Evolutionary conservation across 2,888 invertebrate genomes (phyloP), one percentile per base, ranked within the genome.

Genomic region (Cinara cedri): DNA sequence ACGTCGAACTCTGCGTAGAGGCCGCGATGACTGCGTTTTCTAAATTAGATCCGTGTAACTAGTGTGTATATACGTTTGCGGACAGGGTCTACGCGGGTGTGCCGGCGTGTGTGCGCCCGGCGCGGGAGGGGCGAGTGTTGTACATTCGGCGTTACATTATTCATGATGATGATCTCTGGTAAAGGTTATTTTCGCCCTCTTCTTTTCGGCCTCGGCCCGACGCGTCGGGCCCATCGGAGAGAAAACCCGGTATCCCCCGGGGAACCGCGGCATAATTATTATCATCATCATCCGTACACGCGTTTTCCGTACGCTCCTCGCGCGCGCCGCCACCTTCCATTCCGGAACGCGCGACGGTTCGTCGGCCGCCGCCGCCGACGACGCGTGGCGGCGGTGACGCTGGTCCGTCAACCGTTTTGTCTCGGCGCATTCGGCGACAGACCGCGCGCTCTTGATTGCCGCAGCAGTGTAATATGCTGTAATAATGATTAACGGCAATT

Each of bases 101-200:
- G 21, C 65, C 10, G 42, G 34, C n/a, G 10, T 14, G 62, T 62
- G 10, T 46, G 19, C 19, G 65, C 1, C n/a, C 10, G 19, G 9
- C 10, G 13, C 19, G 10, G 42, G 4, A 9, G 66, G 3, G n/a
- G 2, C 49, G 10, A 13, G 16, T 24, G 26, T 66, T 75, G 75
- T 75, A 65, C 75, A 65, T 66, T 75, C n/a, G 55, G 44, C 26
- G 75, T 76, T 76, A 66, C 75, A 76, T 76, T 76, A 76, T 76
- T 76, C 75, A 76, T 76, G 75, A 76, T 76, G 75, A 76, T 76
- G 75, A 76, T 76, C 75, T 76, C 54, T 55, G 66, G 75, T 26
- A 54, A 66, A 76, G 55, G 75, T 76, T 76, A 66, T 76, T 76
- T 76, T 76, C 55, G 65, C 66, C 66, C 75, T 66, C 75, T 66